Evolutionary conservation across 2,888 invertebrate species (phyloP).

Genomic region (Cheilosia pagana): DNA sequence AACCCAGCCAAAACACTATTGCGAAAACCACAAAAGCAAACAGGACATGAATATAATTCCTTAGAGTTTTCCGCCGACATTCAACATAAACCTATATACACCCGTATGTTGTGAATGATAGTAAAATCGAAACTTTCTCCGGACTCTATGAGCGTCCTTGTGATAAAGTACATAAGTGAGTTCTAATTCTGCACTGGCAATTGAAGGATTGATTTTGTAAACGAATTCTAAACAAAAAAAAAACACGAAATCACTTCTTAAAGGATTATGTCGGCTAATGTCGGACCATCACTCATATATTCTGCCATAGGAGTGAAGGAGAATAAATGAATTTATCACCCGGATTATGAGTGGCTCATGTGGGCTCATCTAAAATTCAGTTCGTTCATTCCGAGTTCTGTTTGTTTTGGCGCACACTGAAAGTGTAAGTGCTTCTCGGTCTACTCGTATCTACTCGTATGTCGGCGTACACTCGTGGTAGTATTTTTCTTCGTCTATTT

Average conservation of each 20-base stretch:
- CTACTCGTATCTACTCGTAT: background rate
- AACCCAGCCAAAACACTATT: slow-evolving; percentile 6
- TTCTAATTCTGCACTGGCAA: too few relatives aligned
- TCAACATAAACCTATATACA: too few relatives aligned
- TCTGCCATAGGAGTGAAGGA: background rate
- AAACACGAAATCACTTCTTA: background rate
- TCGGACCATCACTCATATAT: background rate
- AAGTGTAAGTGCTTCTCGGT: slow-evolving; percentile 3
- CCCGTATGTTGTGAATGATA: too few relatives aligned
- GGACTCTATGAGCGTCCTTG: background rate
- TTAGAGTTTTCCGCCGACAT: slow-evolving; percentile 5
- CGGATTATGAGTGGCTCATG: slow-evolving; percentile 2
- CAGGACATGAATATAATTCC: slow-evolving; percentile 47
- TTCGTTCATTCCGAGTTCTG: slow-evolving; percentile 27
- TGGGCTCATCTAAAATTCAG: slow-evolving; percentile 9
- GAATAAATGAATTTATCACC: slow-evolving; percentile 23
- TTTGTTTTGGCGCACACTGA: slow-evolving; percentile 37
- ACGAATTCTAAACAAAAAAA: background rate
- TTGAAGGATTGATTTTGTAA: background rate
- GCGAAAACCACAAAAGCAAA: slow-evolving; percentile 4
- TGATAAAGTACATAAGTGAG: slow-evolving; percentile 17
- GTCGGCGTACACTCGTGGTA: background rate
- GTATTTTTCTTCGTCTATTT: slow-evolving; percentile 1
- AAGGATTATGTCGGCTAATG: slow-evolving; percentile 8
- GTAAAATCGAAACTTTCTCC: slow-evolving; percentile 12